Evolutionary conservation across 2,113 vertebrate species (phyloP).

Genomic region (Tachycineta bicolor): DNA sequence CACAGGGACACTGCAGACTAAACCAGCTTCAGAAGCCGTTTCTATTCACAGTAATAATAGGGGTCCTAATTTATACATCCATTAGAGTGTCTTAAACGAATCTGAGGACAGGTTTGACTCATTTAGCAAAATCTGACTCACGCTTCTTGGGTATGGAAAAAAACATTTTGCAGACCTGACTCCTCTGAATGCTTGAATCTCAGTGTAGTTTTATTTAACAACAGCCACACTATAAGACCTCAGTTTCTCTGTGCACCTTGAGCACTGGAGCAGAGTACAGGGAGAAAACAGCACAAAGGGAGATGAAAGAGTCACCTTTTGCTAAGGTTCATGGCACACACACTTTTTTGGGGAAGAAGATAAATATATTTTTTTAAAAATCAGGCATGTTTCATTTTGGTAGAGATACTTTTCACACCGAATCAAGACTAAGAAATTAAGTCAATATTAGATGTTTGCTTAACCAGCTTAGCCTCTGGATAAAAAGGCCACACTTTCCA

Average conservation of each 20-base stretch:
- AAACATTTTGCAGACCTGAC: not conserved
- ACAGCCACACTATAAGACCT: not conserved
- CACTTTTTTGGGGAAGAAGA: not conserved
- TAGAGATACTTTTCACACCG: not conserved
- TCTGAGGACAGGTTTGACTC: slow-evolving; percentile 49
- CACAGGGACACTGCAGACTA: not conserved
- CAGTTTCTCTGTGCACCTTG: not conserved
- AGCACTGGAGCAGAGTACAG: not conserved
- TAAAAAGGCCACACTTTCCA: not conserved
- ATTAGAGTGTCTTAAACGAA: not conserved
- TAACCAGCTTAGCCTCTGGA: not conserved
- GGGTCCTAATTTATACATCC: not conserved
- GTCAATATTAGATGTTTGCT: not conserved
- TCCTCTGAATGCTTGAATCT: not conserved
- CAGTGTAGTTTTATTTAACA: not conserved
- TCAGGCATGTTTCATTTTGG: not conserved
- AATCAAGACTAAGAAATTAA: not conserved
- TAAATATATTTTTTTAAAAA: fast-evolving
- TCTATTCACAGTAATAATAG: not conserved
- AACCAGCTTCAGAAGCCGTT: not conserved
- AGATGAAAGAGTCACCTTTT: not conserved
- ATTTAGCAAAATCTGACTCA: slow-evolving; percentile 50
- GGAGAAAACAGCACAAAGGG: not conserved
- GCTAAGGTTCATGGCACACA: not conserved
- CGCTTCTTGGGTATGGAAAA: slow-evolving; percentile 29